phyloP scores from a whole-genome alignment of 2,113 vertebrate species.

The Sinocyclocheilus rhinocerous region DNA sequence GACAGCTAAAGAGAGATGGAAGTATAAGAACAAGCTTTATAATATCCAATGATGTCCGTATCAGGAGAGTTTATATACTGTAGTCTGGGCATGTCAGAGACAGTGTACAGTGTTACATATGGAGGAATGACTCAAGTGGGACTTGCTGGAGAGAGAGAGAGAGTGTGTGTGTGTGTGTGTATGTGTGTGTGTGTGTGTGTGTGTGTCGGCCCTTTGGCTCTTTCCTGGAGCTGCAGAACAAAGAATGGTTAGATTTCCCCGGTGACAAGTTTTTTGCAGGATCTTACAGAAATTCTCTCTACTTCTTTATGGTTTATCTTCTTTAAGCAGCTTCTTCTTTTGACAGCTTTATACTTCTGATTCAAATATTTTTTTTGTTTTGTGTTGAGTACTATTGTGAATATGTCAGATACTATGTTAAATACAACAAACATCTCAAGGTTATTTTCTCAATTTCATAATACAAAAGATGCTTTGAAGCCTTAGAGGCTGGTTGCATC shows the following conservation, averaged over 20 bases:
- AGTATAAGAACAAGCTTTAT: slow-evolving; percentile 1
- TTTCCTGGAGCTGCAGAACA: slow-evolving; percentile 8
- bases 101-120: background rate
- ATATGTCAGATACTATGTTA: background rate
- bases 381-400: background rate
- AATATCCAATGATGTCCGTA: slow-evolving; percentile 6
- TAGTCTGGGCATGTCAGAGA: background rate
- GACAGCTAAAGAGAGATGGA: slow-evolving; percentile 26
- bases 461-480: background rate
- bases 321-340: background rate
- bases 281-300: slow-evolving; percentile 27
- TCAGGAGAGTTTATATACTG: slow-evolving; percentile 18
- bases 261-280: background rate
- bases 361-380: background rate
- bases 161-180: slow-evolving; percentile 14
- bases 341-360: background rate
- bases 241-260: slow-evolving; percentile 28
- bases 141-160: background rate
- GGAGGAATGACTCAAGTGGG: slow-evolving; percentile 13
- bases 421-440: background rate
- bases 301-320: slow-evolving; percentile 27
- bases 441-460: background rate
- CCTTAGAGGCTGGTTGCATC: background rate
- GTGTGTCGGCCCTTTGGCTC: slow-evolving; percentile 14
- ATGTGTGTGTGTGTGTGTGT: slow-evolving; percentile 6